Evolutionary conservation across 2,888 invertebrate species (phyloP).

Genomic region (Taenaris catops): DNA sequence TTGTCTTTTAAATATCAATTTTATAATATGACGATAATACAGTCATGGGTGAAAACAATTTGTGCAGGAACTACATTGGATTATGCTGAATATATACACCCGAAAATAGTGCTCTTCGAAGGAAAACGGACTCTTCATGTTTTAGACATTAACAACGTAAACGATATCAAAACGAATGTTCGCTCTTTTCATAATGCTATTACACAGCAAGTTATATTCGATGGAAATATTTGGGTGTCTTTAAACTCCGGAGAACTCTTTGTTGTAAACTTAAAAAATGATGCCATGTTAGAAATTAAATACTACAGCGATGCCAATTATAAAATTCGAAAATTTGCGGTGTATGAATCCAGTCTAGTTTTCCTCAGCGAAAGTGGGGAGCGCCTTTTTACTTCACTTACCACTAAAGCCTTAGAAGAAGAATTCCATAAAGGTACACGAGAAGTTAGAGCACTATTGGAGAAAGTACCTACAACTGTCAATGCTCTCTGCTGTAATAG

Average conservation of each 20-base stretch:
- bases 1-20: no score
- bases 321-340: conserved; percentile 40
- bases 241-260: conserved; percentile 46
- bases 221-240: conserved; percentile 49
- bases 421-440: conserved; percentile 33
- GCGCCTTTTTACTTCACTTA: conserved; percentile 34
- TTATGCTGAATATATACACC: conserved; percentile 41
- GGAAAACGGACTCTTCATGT: conserved; percentile 26
- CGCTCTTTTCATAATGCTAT: conserved; percentile 41
- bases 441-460: conserved; percentile 36
- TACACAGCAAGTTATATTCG: conserved; percentile 36
- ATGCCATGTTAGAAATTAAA: conserved; percentile 34
- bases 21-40: conserved; percentile 19
- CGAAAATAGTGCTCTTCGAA: conserved; percentile 46
- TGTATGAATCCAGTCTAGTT: conserved; percentile 32
- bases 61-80: conserved; percentile 21
- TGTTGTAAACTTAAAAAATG: conserved; percentile 39
- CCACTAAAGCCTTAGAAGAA: conserved; percentile 33
- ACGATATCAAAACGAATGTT: conserved; percentile 21
- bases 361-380: conserved; percentile 59
- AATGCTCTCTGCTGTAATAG: conserved; percentile 9
- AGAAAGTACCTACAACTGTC: conserved; percentile 31
- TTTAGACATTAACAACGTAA: conserved; percentile 26
- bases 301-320: conserved; percentile 38
- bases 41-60: conserved; percentile 27